Base-by-base conservation (phyloP, 2,797 vertebrate species). In the Notoglanidium macrostoma region DNA sequence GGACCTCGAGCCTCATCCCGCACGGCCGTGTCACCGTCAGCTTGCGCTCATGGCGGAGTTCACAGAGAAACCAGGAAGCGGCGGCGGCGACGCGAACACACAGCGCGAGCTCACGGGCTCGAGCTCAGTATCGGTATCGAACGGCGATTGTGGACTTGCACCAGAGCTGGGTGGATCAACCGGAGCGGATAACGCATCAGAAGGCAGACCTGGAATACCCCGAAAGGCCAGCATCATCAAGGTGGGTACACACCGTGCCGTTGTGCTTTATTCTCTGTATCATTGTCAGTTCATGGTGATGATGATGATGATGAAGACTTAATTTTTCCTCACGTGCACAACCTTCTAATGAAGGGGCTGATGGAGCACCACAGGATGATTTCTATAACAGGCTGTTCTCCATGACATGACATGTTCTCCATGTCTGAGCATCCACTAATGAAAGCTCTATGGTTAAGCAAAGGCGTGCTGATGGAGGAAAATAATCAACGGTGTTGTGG, bases 161-260 rank as follows among this genome's bases (percentile, higher is more conserved):
- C 95, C 95, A 10, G 95, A 96, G 5, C 91, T 91, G 94, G 89
- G 92, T 88, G 94, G 91, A 5, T 91, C 86, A 15, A 94, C 92
- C 84, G 92, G 92, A 90, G 93, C 95, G 76, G 95, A 95, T 23
- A 95, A 96, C n/a, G 93, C 89, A 67, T 87, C 91, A 87, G 97
- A 97, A 32, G 92, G 90, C 94, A 98, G 97, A 89, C 86, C 95
- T 23, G 96, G 98, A 87, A 96, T 98, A 92, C 98, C 98, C 65
- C 96, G 97, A 91, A 96, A 97, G 94, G 98, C 97, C 95, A 99
- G 98, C 94, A 99, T 99, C 93, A 99, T 99, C 90, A 99, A 99
- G 98, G 98, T 96, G 81, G 44, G 81, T 54, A 23, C 63, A 83
- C 29, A 23, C 0, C 5, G 61, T 83, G 44, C 35, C 55, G 14